phyloP scores from a whole-genome alignment of 2,113 vertebrate species.

The Neopipo cinnamomea region DNA sequence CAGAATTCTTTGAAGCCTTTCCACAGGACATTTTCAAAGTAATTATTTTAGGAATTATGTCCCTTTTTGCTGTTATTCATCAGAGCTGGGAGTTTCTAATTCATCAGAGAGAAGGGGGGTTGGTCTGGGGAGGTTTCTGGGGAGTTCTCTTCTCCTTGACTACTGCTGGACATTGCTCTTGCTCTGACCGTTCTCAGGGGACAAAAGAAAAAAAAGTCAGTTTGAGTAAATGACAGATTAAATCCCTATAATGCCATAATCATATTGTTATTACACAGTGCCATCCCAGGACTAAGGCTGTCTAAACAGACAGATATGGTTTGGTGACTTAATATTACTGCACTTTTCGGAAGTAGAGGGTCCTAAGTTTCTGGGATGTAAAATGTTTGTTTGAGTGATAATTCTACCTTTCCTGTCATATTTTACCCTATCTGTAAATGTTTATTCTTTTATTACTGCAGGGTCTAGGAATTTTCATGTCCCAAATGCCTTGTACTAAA shows the following conservation, averaged over 20 bases:
- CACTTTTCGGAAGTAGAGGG: not conserved
- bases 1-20: conserved; percentile 31
- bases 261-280: not conserved
- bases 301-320: not conserved
- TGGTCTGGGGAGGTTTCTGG: not conserved
- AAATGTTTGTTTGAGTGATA: not conserved
- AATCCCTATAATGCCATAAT: not conserved
- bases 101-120: not conserved
- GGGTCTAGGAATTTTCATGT: not conserved
- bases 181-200: not conserved
- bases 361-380: not conserved
- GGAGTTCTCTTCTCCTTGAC: not conserved
- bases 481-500: not conserved
- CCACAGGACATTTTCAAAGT: not conserved
- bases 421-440: not conserved
- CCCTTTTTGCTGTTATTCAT: not conserved
- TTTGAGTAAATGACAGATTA: not conserved
- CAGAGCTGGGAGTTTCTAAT: not conserved
- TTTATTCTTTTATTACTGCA: not conserved
- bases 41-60: conserved; percentile 42
- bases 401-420: not conserved
- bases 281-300: not conserved
- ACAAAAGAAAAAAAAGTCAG: not conserved
- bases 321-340: not conserved
- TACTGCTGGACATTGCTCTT: fast-evolving